Conservation (phyloP, 1,140 invertebrate genomes). For the Drosophila mayri region DNA sequence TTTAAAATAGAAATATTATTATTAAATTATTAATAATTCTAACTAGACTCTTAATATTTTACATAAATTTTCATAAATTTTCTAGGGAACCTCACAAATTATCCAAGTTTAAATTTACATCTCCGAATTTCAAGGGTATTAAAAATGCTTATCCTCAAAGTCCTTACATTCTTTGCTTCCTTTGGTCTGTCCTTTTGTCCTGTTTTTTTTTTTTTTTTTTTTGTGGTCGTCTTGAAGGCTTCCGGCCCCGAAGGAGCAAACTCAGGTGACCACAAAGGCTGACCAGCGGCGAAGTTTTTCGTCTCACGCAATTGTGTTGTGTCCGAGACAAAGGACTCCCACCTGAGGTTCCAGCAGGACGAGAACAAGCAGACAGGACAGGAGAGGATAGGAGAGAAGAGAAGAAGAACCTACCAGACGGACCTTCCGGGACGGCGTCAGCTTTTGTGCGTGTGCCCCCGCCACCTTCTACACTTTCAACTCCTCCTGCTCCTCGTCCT, state of each 20-base stretch:
- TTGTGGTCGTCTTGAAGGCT: slow-evolving; percentile 50
- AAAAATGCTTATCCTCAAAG: background rate
- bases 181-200: slow-evolving; percentile 31
- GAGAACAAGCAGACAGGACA: background rate
- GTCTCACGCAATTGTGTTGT: slow-evolving; percentile 57
- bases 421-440: slow-evolving; percentile 69
- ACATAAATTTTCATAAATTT: no score
- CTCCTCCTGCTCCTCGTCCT: background rate
- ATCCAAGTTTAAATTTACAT: no score
- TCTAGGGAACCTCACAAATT: no score
- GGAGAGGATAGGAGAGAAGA: background rate
- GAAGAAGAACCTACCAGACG: slow-evolving; percentile 29
- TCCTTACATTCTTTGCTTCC: background rate
- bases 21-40: no score
- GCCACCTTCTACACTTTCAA: background rate
- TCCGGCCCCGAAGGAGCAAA: slow-evolving; percentile 44
- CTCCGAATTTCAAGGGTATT: slow-evolving; percentile 12
- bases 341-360: slow-evolving; percentile 15
- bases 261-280: slow-evolving; percentile 62
- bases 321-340: slow-evolving; percentile 47
- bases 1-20: no score
- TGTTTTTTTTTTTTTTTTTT: background rate
- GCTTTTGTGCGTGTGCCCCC: slow-evolving; percentile 70
- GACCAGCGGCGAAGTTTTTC: slow-evolving; percentile 43
- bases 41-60: no score